Conservation (phyloP, 2,113 vertebrate species). For the Dasyprocta punctata region DNA sequence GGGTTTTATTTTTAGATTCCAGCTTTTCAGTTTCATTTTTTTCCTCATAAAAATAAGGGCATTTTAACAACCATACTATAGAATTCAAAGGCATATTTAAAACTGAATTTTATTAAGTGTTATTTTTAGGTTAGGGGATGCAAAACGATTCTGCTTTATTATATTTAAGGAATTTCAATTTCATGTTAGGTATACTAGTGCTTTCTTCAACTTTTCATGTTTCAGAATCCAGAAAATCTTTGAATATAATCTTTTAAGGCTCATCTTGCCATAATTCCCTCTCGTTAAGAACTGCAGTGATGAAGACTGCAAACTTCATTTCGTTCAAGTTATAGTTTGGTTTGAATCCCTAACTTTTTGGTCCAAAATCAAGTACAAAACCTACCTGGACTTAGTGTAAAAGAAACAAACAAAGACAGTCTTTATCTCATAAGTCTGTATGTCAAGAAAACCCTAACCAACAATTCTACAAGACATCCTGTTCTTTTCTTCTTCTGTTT, state of each 20-base stretch:
- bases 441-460: background rate
- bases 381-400: background rate
- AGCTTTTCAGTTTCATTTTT: slow-evolving; percentile 72
- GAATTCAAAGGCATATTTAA: slow-evolving; percentile 46
- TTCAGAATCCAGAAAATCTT: background rate
- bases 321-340: background rate
- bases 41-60: slow-evolving; percentile 62
- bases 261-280: background rate
- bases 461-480: background rate
- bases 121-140: slow-evolving; percentile 48
- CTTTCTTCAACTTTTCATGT: background rate
- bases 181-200: background rate
- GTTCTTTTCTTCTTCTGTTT: background rate
- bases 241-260: background rate
- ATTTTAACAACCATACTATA: slow-evolving; percentile 24
- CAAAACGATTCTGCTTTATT: slow-evolving; percentile 8
- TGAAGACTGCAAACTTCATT: background rate
- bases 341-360: background rate
- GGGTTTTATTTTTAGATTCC: slow-evolving; percentile 78
- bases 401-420: slow-evolving; percentile 6
- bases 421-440: background rate
- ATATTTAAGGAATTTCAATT: background rate
- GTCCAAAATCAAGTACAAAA: background rate
- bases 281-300: background rate
- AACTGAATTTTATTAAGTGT: slow-evolving; percentile 48